Conservation (phyloP, 2,888 invertebrate genomes). For the Zygothrica quintamaculata region DNA sequence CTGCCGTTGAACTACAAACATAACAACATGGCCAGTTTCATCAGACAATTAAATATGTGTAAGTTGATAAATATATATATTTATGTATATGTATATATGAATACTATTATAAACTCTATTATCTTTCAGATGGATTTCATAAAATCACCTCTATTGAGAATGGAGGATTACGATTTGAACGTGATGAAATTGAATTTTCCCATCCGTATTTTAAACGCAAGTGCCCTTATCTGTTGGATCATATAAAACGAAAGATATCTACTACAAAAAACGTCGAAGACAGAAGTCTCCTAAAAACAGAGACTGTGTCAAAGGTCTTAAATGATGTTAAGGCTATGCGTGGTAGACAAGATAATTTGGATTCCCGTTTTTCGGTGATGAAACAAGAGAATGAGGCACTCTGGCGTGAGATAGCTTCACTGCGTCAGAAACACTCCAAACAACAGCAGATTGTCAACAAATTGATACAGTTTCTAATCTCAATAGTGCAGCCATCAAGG, state of each 20-base stretch:
- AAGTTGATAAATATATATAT: slow-evolving; percentile 85
- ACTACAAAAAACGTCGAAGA: slow-evolving; percentile 87
- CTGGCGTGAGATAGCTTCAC: slow-evolving; percentile 96
- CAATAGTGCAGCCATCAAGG: slow-evolving; percentile 92
- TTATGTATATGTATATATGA: neutral
- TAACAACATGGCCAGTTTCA: slow-evolving; percentile 99
- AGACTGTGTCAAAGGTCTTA: slow-evolving; percentile 90
- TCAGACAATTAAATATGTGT: slow-evolving; percentile 99
- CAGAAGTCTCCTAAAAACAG: slow-evolving; percentile 87
- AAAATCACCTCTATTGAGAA: slow-evolving; percentile 97
- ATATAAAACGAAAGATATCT: slow-evolving; percentile 96
- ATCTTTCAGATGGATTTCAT: slow-evolving; percentile 92
- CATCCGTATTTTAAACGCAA: slow-evolving; percentile 96
- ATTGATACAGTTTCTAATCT: slow-evolving; percentile 94
- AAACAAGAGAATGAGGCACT: slow-evolving; percentile 97
- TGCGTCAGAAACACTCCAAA: slow-evolving; percentile 96
- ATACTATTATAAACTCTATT: slow-evolving; percentile 1
- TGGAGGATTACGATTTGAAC: slow-evolving; percentile 93
- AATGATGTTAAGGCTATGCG: slow-evolving; percentile 94
- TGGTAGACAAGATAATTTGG: slow-evolving; percentile 93
- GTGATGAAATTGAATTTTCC: slow-evolving; percentile 97
- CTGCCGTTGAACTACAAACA: slow-evolving; percentile 99
- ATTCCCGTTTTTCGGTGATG: slow-evolving; percentile 92
- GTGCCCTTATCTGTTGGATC: slow-evolving; percentile 92
- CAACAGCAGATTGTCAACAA: slow-evolving; percentile 98